Evolutionary conservation across 1,140 invertebrate genomes (phyloP).

Genomic region (Coelopa frigida): DNA sequence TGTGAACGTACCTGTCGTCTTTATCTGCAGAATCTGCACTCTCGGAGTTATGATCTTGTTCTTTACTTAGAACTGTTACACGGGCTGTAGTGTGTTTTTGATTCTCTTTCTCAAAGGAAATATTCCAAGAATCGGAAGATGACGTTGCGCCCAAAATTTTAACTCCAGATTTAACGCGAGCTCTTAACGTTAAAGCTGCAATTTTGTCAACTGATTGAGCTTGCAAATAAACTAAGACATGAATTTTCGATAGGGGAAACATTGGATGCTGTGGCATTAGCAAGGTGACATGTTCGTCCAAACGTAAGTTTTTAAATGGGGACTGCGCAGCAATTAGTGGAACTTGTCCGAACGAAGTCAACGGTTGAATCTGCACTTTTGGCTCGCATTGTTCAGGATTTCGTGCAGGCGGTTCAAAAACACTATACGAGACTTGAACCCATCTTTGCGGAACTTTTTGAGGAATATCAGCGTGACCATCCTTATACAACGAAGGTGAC

Average conservation of each 20-base stretch:
- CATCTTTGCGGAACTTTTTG: conserved; percentile 60
- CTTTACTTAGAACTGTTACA: conserved; percentile 68
- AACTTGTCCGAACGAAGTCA: conserved; percentile 48
- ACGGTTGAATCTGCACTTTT: conserved; percentile 65
- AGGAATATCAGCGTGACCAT: conserved; percentile 50
- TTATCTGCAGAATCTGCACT: too few relatives aligned
- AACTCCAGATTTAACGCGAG: conserved; percentile 77
- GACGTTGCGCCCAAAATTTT: conserved; percentile 73
- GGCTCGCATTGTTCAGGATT: conserved; percentile 62
- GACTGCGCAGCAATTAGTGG: conserved; percentile 67
- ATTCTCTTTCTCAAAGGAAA: conserved; percentile 70
- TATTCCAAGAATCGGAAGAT: conserved; percentile 71
- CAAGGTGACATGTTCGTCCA: conserved; percentile 72
- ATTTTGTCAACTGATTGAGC: conserved; percentile 55
- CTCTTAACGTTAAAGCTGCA: conserved; percentile 75
- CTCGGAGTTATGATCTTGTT: conserved; percentile 19
- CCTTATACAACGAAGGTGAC: conserved; percentile 53
- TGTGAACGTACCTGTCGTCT: too few relatives aligned
- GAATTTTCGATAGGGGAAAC: conserved; percentile 79
- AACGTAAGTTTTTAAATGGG: conserved; percentile 71
- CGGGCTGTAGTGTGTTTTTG: conserved; percentile 75
- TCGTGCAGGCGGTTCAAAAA: conserved; percentile 65
- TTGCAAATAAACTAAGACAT: conserved; percentile 79
- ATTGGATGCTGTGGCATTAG: conserved; percentile 78
- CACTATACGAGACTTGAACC: conserved; percentile 74